Evolutionary conservation across 2,113 vertebrate genomes (phyloP), one percentile per base, ranked within the genome.

Genomic region (Cyrtonyx montezumae): DNA sequence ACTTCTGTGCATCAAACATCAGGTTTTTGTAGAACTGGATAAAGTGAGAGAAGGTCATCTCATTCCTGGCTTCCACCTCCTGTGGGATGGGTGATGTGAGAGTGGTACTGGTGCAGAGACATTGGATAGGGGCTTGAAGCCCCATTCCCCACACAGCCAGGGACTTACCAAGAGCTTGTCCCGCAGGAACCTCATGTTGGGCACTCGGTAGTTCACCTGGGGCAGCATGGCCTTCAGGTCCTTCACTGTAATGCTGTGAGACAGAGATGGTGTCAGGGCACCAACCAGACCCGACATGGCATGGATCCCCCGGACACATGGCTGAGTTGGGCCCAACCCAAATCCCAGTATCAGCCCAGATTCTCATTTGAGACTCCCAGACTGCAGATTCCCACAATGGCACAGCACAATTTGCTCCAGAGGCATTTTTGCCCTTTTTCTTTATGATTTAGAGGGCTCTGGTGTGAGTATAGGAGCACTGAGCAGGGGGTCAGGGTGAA

Each of bases 1-100:
- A 98, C 94, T 97, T 98, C 97, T 99, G 98, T 6, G 98, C 96
- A 26, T 99, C 98, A 46, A 98, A 99, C 98, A 98, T 98, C 83
- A 99, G 96, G 37, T 98, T 98, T 78, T 98, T 98, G 96, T 98
- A 99, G 94, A 99, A 98, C 83, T 98, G 98, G 71, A 98, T 96
- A 74, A 99, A 99, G 93, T 98, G 98, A 30, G 96, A 96, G 92
- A 98, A 98, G 5, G 97, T 98, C 88, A 99, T 96, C 30, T 98
- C 98, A 1, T 91, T 98, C 86, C 98, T 96, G 90, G 98, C 98
- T 95, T 99, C 98, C 70, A 99, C 97, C 76, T 99, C 98, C 98
- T 99, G 92, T 2, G 37, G 8, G 49, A 94, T 34, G 95, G 0
- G 5, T 21, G 30, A 11, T 18, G 28, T 88, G 48, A 84, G 46